These are phyloP conservation scores for Anaspis maculata DNA, from an alignment of 2,888 invertebrate species.

Conservation along the genomic window DNA sequence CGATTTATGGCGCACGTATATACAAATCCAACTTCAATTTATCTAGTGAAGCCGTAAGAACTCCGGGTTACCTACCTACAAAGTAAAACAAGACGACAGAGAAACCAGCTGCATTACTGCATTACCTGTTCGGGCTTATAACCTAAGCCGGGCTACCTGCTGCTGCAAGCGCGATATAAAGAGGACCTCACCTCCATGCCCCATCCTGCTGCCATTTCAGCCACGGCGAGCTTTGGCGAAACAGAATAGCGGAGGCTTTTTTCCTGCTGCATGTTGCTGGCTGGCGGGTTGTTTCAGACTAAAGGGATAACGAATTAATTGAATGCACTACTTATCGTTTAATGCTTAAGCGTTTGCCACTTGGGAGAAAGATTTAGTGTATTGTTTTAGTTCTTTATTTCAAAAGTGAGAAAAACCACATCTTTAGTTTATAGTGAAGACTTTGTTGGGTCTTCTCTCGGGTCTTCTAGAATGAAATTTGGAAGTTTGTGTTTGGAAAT, in stretches of 20 bases:
- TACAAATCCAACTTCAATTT: conserved; percentile 11
- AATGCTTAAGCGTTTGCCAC: conserved; percentile 17
- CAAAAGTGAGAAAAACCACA: too few relatives aligned
- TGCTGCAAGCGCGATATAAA: conserved; percentile 10
- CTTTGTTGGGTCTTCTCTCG: too few relatives aligned
- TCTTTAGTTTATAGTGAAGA: too few relatives aligned
- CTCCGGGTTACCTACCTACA: too few relatives aligned
- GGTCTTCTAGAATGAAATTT: too few relatives aligned
- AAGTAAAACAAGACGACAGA: conserved; percentile 18
- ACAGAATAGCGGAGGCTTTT: neutral
- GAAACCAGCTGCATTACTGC: conserved; percentile 23
- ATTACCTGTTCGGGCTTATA: conserved; percentile 21
- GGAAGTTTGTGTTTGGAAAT: too few relatives aligned
- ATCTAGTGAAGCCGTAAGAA: too few relatives aligned
- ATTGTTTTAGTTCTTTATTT: too few relatives aligned
- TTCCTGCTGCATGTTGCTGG: too few relatives aligned
- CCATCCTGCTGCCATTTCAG: conserved; percentile 4
- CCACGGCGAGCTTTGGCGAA: conserved; percentile 1
- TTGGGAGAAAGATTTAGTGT: too few relatives aligned
- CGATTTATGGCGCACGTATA: conserved; percentile 4
- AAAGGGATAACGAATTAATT: conserved; percentile 20
- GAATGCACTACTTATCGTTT: conserved; percentile 22
- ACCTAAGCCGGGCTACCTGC: conserved; percentile 18
- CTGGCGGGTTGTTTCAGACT: conserved; percentile 11
- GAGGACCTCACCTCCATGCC: conserved; percentile 7